Evolutionary conservation across 2,113 vertebrate species (phyloP).

Genomic region (Conger conger): DNA sequence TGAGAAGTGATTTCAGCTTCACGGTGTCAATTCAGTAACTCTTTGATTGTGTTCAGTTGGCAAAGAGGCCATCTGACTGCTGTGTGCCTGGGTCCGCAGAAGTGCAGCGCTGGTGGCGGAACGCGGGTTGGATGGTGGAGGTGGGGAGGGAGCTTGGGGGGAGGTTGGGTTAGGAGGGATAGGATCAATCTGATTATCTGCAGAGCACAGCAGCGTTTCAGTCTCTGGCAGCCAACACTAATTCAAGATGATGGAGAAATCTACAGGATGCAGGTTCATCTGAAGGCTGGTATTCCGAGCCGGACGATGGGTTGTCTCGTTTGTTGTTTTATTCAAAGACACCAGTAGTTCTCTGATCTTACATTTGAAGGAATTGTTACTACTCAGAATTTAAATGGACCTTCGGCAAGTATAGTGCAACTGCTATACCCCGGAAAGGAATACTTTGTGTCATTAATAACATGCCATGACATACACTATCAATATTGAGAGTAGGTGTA

Average conservation of each 20-base stretch:
- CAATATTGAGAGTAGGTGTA: too few species aligned
- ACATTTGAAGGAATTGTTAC: neutral
- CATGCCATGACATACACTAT: neutral
- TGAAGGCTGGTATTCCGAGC: neutral
- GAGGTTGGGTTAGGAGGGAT: too few species aligned
- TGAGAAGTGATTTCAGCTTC: neutral
- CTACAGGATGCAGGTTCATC: neutral
- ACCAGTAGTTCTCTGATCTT: neutral
- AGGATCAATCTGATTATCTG: slow-evolving; percentile 29
- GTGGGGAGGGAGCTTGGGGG: neutral
- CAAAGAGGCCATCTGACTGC: neutral
- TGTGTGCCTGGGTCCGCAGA: neutral
- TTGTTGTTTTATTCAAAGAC: neutral
- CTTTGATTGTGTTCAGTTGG: slow-evolving; percentile 1
- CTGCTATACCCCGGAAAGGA: neutral
- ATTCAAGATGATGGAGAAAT: slow-evolving; percentile 7
- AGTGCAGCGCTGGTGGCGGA: slow-evolving; percentile 20
- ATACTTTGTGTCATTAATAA: neutral
- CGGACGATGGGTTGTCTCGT: neutral
- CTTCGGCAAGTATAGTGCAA: neutral
- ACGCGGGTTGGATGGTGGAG: neutral
- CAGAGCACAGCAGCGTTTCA: slow-evolving; percentile 8
- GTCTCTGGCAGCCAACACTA: neutral
- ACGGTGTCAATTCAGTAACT: neutral
- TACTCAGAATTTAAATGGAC: neutral